phyloP scores from a whole-genome alignment of 2,113 vertebrate species.

The Nipponia nippon region DNA sequence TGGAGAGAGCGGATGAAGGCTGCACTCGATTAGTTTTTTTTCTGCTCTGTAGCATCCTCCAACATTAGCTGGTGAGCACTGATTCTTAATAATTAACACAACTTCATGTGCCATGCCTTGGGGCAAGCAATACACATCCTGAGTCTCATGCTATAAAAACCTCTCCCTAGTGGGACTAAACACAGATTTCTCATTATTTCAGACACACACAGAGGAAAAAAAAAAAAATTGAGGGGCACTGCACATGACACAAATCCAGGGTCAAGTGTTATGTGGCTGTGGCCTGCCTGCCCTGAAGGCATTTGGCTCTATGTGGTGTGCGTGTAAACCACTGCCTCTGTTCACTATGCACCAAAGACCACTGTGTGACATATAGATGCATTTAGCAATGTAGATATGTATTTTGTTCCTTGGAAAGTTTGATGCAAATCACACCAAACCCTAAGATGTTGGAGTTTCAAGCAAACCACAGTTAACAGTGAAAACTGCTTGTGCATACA shows the following conservation, averaged over 20 bases:
- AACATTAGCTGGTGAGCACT: neutral
- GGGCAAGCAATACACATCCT: neutral
- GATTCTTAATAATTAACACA: neutral
- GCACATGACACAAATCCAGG: neutral
- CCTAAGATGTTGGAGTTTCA: neutral
- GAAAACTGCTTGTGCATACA: neutral
- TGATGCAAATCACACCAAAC: neutral
- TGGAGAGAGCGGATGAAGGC: neutral
- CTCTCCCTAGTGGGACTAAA: neutral
- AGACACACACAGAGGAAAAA: neutral
- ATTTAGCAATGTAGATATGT: neutral
- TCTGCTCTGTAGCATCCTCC: neutral
- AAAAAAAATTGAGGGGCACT: accelerated
- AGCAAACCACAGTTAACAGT: neutral
- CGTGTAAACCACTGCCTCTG: neutral
- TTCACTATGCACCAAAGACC: neutral
- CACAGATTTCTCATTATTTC: neutral
- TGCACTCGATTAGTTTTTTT: accelerated
- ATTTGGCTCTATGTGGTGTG: accelerated
- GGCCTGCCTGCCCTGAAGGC: neutral
- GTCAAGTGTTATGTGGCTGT: neutral
- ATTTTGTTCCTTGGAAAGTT: neutral
- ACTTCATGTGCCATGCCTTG: neutral
- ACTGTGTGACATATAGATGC: neutral
- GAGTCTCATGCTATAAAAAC: neutral